Percentiles rank a stretch among this genome's conserved stretches.
Evolutionary conservation across 2,113 vertebrate species (phyloP).

Genomic region (Tautogolabrus adspersus): DNA sequence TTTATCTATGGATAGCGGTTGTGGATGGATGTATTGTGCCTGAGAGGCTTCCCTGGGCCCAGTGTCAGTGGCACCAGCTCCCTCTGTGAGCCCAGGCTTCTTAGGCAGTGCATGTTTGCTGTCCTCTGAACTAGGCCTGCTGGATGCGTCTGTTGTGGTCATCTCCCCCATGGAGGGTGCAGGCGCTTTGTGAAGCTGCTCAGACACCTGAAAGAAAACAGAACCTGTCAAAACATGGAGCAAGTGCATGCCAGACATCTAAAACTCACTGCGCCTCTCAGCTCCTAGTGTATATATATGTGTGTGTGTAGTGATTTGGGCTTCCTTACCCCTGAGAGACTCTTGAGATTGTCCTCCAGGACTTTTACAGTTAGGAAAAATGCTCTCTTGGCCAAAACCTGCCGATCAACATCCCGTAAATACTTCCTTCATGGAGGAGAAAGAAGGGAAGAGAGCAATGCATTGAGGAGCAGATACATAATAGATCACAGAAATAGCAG

Average conservation of each 20-base stretch:
- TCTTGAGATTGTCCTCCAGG: conserved; percentile 95
- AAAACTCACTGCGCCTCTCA: conserved; percentile 14
- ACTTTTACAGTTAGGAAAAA: conserved; percentile 97
- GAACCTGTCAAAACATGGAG: conserved; percentile 58
- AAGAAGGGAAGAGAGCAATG: conserved; percentile 11
- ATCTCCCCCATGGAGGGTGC: conserved; percentile 86
- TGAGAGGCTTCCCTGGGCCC: conserved; percentile 80
- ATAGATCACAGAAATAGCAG: conserved; percentile 10
- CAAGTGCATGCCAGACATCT: conserved; percentile 40
- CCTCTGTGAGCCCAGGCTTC: conserved; percentile 85
- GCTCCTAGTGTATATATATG: background rate
- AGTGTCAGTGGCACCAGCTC: conserved; percentile 75
- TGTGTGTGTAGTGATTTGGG: conserved; percentile 1
- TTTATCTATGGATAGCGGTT: conserved; percentile 75
- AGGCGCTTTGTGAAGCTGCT: conserved; percentile 77
- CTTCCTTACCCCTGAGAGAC: conserved; percentile 89
- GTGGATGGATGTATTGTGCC: conserved; percentile 66
- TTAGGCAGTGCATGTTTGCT: conserved; percentile 87
- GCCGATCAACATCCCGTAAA: conserved; percentile 97
- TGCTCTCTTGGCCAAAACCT: conserved; percentile 95
- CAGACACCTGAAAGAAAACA: conserved; percentile 80
- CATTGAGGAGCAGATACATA: conserved; percentile 24
- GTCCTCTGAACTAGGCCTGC: conserved; percentile 89
- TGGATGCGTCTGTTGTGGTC: conserved; percentile 92
- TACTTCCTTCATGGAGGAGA: conserved; percentile 89